A percentile compares a stretch with the other conserved stretches of the same genome.
Conservation (phyloP, 2,797 vertebrate genomes). For the Atherinosoma microstoma region DNA sequence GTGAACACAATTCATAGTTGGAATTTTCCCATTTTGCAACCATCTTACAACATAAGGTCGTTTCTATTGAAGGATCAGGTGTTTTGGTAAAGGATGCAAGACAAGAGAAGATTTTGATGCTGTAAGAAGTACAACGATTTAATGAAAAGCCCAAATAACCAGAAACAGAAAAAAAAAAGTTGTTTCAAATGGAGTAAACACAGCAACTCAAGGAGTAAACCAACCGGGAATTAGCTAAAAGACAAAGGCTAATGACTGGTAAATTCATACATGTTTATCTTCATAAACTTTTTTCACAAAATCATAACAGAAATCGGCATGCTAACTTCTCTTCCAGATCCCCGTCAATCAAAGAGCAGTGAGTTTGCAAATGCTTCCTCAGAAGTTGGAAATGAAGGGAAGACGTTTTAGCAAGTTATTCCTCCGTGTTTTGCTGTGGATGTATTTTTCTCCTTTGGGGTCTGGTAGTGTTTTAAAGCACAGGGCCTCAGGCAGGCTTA, state of each 20-base stretch:
- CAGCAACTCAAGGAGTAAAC: neutral
- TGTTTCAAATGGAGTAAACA: neutral
- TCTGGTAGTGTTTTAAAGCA: slow-evolving; percentile 10
- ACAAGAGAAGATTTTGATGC: neutral
- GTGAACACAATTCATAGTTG: slow-evolving; percentile 1
- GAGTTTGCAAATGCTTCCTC: neutral
- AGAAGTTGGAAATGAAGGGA: slow-evolving; percentile 1
- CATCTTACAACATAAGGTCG: neutral
- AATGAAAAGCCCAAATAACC: neutral
- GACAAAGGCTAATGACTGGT: neutral
- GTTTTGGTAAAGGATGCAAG: slow-evolving; percentile 10
- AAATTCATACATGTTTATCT: slow-evolving; percentile 14
- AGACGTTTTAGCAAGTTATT: slow-evolving; percentile 21
- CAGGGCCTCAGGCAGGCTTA: slow-evolving; percentile 20
- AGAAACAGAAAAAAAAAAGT: neutral
- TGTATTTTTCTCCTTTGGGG: slow-evolving; percentile 16
- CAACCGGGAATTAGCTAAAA: neutral
- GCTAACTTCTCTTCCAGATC: slow-evolving; percentile 6
- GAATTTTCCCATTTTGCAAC: slow-evolving; percentile 19
- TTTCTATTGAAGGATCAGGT: slow-evolving; percentile 16
- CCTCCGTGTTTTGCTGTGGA: slow-evolving; percentile 21
- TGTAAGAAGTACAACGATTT: neutral
- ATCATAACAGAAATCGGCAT: neutral
- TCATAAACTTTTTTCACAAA: neutral
- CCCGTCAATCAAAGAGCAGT: neutral